A percentile compares a stretch with the other conserved stretches of the same genome.
These are phyloP conservation scores for Drosophila phalerata DNA, from an alignment of 2,888 invertebrate genomes.

Conservation along the genomic window DNA sequence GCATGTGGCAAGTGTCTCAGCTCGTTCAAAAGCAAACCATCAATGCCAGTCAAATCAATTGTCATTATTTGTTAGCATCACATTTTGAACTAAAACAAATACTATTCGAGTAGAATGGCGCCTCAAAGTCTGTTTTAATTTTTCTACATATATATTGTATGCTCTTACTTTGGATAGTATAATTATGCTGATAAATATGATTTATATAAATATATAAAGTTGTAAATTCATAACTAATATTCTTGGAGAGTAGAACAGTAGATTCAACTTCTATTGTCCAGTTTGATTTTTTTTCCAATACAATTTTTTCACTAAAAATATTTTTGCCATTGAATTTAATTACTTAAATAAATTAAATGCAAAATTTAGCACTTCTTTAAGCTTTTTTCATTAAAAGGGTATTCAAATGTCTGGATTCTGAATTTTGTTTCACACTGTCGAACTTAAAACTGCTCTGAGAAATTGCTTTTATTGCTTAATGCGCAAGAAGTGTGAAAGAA, in stretches of 20 bases:
- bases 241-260: too few species aligned
- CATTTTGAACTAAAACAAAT: constrained; percentile 33
- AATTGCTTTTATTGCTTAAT: constrained; percentile 64
- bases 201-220: background rate
- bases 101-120: constrained; percentile 20
- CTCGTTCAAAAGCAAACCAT: constrained; percentile 29
- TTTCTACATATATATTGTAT: constrained; percentile 2
- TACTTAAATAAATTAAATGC: background rate
- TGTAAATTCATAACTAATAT: background rate
- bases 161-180: background rate
- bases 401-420: background rate
- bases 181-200: background rate
- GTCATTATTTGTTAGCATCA: constrained; percentile 60
- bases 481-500: constrained; percentile 30
- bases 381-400: background rate
- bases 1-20: constrained; percentile 8
- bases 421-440: constrained; percentile 6
- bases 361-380: background rate
- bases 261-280: too few species aligned
- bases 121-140: constrained; percentile 38
- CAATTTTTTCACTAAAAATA: too few species aligned
- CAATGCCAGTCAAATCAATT: constrained; percentile 69
- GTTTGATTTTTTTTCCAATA: too few species aligned
- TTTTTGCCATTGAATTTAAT: too few species aligned
- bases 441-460: constrained; percentile 60